Conservation (phyloP, 1,140 invertebrate species). For the Brachionus koreanus region DNA sequence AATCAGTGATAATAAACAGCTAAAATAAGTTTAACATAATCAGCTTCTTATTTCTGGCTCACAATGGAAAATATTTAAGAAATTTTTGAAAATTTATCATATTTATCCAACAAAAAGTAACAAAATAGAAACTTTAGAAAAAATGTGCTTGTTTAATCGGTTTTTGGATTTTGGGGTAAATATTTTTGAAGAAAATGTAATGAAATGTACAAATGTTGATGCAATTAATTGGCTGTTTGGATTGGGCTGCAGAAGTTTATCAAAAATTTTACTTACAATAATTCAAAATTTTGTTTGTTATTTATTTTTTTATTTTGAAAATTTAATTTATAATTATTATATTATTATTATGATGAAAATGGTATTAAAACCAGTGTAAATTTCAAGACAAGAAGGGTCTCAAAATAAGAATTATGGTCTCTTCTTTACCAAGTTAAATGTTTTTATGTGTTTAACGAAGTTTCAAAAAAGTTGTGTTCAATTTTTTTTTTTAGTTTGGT, state of each 20-base stretch:
- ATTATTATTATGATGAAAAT: no score
- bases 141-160: neutral
- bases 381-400: neutral
- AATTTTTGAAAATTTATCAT: neutral
- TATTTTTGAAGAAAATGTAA: neutral
- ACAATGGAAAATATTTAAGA: neutral
- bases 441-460: neutral
- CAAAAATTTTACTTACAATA: slow-evolving; percentile 2
- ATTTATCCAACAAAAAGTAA: neutral
- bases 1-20: neutral
- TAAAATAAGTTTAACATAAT: neutral
- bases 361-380: slow-evolving; percentile 27
- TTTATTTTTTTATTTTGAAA: neutral
- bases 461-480: neutral
- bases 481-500: neutral
- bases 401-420: neutral
- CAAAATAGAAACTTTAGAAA: neutral
- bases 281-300: neutral
- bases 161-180: neutral
- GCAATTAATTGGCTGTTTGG: neutral
- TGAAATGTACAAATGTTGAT: neutral
- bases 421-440: slow-evolving; percentile 1
- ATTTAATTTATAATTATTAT: neutral
- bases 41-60: neutral
- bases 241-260: neutral